Evolutionary conservation across 1,140 invertebrate genomes (phyloP).

Genomic region (Bursaphelenchus mucronatus): DNA sequence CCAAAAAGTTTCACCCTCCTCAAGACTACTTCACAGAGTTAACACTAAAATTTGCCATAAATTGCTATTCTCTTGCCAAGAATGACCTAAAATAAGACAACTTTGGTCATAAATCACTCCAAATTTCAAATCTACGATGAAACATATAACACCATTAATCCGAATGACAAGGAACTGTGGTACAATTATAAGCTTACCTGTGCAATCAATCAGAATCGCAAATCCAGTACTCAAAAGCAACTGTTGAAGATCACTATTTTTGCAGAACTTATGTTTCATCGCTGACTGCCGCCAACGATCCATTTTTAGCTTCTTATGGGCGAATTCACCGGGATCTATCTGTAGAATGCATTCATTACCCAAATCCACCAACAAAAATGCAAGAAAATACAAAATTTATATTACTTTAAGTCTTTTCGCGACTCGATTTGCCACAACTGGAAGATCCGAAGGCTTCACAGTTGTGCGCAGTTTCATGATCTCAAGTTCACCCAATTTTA

Average conservation of each 20-base stretch:
- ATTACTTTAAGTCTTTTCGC: conserved; percentile 39
- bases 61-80: too few relatives aligned
- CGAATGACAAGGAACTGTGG: too few relatives aligned
- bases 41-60: too few relatives aligned
- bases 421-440: conserved; percentile 43
- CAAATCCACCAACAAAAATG: background rate
- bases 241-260: conserved; percentile 54
- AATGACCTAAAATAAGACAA: too few relatives aligned
- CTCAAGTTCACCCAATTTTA: conserved; percentile 49
- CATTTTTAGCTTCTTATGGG: conserved; percentile 43
- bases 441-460: conserved; percentile 47
- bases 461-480: conserved; percentile 58
- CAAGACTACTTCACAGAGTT: too few relatives aligned
- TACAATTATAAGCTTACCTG: conserved; percentile 11
- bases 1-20: too few relatives aligned
- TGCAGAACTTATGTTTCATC: conserved; percentile 59
- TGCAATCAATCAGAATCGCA: conserved; percentile 52
- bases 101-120: too few relatives aligned
- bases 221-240: conserved; percentile 53
- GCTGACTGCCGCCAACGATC: conserved; percentile 59
- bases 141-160: too few relatives aligned
- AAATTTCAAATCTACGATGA: too few relatives aligned
- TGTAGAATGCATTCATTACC: conserved; percentile 21
- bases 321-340: conserved; percentile 42
- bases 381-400: conserved; percentile 17